Evolutionary conservation across 2,797 vertebrate genomes (phyloP).

Genomic region (Manis crassicaudata): DNA sequence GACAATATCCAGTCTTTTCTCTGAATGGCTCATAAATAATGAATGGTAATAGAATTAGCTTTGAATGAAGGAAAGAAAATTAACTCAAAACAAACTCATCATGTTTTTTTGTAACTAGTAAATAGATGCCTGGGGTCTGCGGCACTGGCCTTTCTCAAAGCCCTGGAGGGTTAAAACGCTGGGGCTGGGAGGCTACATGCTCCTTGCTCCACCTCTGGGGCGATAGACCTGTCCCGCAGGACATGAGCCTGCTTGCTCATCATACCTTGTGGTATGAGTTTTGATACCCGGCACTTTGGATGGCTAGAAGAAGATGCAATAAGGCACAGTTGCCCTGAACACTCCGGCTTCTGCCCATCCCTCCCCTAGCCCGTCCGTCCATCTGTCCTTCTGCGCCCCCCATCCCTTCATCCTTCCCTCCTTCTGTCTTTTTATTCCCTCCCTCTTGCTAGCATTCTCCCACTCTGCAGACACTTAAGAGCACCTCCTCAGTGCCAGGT

Average conservation of each 20-base stretch:
- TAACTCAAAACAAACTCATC: slow-evolving; percentile 6
- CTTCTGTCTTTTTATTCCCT: not conserved
- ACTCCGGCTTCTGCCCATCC: not conserved
- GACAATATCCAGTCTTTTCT: slow-evolving; percentile 2
- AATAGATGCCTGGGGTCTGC: not conserved
- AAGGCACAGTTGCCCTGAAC: not conserved
- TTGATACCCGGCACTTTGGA: not conserved
- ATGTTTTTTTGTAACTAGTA: not conserved
- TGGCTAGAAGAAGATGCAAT: not conserved
- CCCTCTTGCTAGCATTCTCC: not conserved
- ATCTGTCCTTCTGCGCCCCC: not conserved
- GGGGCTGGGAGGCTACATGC: not conserved
- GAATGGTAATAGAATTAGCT: slow-evolving; percentile 45
- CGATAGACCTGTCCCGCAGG: not conserved
- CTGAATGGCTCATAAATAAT: slow-evolving; percentile 11
- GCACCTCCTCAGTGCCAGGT: not conserved
- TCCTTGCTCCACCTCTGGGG: not conserved
- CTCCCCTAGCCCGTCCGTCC: not conserved
- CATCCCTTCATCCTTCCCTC: not conserved
- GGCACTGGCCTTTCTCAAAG: not conserved
- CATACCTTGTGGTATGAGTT: not conserved
- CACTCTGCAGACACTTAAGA: not conserved
- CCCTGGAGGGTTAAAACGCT: not conserved
- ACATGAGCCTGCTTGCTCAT: not conserved
- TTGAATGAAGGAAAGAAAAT: slow-evolving; percentile 14